A percentile compares a stretch with the other conserved stretches of the same genome.
Conservation (phyloP, 2,113 vertebrate species). For the Grammomys surdaster region DNA sequence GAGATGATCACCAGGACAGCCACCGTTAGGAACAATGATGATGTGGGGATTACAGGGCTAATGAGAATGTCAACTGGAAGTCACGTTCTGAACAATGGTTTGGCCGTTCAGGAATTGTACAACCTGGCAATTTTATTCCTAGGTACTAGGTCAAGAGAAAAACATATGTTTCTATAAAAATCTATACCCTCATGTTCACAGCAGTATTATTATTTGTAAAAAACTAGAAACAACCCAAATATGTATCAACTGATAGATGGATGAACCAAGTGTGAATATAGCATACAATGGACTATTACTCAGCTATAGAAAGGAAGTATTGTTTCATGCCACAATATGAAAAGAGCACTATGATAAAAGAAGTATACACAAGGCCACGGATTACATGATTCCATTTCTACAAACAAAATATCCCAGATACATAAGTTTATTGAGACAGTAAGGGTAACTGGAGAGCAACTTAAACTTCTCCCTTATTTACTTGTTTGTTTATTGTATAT, state of each 20-base stretch:
- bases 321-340: neutral
- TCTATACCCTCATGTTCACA: neutral
- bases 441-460: neutral
- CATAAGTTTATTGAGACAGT: neutral
- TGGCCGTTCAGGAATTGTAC: constrained; percentile 2
- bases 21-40: neutral
- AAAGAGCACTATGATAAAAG: neutral
- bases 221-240: constrained; percentile 41
- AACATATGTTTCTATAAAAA: constrained; percentile 43
- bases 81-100: neutral
- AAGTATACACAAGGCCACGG: neutral
- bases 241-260: neutral
- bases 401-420: neutral
- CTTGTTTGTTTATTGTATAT: neutral
- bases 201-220: neutral
- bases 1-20: neutral
- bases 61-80: neutral
- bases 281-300: constrained; percentile 37
- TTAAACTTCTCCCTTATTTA: neutral
- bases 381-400: constrained; percentile 18
- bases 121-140: constrained; percentile 28
- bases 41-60: neutral
- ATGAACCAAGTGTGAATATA: neutral
- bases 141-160: constrained; percentile 47
- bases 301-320: constrained; percentile 16